Conservation (phyloP, 1,140 invertebrate species). For the Tetragnatha versicolor region DNA sequence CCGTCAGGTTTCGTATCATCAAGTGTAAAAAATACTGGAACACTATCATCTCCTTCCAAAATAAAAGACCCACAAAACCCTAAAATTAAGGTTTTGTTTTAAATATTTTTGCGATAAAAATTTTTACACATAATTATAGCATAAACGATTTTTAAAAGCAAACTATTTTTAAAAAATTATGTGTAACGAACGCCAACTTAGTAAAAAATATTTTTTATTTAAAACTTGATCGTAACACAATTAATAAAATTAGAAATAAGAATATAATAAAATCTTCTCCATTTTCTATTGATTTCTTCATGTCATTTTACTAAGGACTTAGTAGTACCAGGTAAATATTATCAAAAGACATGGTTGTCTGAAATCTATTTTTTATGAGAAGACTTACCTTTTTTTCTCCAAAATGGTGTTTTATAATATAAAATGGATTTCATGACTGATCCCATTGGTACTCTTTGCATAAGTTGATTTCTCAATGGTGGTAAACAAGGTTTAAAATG, state of each 20-base stretch:
- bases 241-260: background rate
- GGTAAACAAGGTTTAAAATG: slow-evolving; percentile 62
- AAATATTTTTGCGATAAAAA: no score
- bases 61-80: slow-evolving; percentile 53
- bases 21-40: slow-evolving; percentile 58
- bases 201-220: background rate
- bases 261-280: background rate
- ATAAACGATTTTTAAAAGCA: no score
- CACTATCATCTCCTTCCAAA: slow-evolving; percentile 16
- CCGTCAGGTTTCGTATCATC: slow-evolving; percentile 64
- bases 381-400: slow-evolving; percentile 58
- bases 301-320: no score
- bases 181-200: no score
- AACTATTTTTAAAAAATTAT: no score
- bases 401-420: slow-evolving; percentile 63
- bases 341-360: no score
- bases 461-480: slow-evolving; percentile 61
- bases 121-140: no score
- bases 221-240: background rate
- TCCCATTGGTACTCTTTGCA: slow-evolving; percentile 65
- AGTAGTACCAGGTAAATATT: no score
- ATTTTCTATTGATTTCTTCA: no score
- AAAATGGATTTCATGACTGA: slow-evolving; percentile 63
- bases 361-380: background rate
- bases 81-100: no score